Evolutionary conservation across 2,113 vertebrate genomes (phyloP).

Genomic region (Sinocyclocheilus anophthalmus): DNA sequence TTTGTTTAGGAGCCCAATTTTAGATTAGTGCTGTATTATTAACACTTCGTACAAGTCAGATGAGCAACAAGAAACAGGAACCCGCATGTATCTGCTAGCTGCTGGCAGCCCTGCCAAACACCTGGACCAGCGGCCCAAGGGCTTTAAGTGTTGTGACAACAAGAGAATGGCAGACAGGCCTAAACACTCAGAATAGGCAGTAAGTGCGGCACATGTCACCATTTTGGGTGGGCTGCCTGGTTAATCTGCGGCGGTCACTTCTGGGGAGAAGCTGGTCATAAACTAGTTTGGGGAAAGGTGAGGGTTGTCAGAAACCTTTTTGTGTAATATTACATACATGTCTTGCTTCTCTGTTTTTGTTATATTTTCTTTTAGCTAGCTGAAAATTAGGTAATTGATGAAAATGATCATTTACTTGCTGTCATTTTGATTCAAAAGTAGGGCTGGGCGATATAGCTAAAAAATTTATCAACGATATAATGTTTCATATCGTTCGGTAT

Average conservation of each 20-base stretch:
- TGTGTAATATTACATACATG: background rate
- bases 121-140: constrained; percentile 9
- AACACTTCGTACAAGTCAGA: background rate
- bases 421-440: background rate
- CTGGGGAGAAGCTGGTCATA: background rate
- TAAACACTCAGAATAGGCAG: background rate
- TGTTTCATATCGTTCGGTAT: too few species aligned
- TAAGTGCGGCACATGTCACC: background rate
- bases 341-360: constrained; percentile 20
- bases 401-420: background rate
- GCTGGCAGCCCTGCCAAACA: constrained; percentile 21
- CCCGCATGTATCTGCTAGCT: background rate
- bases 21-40: background rate
- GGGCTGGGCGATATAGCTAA: too few species aligned
- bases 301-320: background rate
- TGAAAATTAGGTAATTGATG: background rate
- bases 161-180: background rate
- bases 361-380: background rate
- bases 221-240: constrained; percentile 6
- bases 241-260: background rate
- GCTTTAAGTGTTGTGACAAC: constrained; percentile 25
- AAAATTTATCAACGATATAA: too few species aligned
- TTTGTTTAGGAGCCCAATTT: background rate
- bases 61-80: constrained; percentile 7
- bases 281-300: background rate